Percentiles rank a stretch among this genome's conserved stretches.
These are phyloP conservation scores for Scaptomyza parva DNA, from an alignment of 2,888 invertebrate species.

Conservation along the genomic window DNA sequence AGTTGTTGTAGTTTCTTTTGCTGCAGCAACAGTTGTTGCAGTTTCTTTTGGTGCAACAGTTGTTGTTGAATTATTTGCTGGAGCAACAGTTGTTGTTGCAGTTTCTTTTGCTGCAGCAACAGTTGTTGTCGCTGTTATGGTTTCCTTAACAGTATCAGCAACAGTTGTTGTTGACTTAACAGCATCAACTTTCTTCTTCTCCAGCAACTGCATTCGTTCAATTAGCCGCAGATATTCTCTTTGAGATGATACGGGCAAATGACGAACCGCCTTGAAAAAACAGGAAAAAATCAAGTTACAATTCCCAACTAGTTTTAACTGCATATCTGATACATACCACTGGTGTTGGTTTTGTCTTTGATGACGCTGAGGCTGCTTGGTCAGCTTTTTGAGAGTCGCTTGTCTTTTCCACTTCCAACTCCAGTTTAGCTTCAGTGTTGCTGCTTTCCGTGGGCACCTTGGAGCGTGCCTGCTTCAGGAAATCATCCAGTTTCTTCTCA, in stretches of 20 bases:
- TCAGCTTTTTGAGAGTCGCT: not conserved
- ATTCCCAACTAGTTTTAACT: not conserved
- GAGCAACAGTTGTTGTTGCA: not conserved
- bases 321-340: slow-evolving; percentile 67
- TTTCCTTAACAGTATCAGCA: not conserved
- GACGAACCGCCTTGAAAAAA: slow-evolving; percentile 81
- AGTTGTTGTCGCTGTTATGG: not conserved
- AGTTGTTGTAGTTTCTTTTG: not conserved
- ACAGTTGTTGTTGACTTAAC: not conserved
- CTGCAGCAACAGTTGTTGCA: too few species aligned
- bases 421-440: not conserved
- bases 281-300: slow-evolving; percentile 8
- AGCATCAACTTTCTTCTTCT: slow-evolving; percentile 64
- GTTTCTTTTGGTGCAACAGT: not conserved
- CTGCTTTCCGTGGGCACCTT: slow-evolving; percentile 49
- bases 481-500: slow-evolving; percentile 81
- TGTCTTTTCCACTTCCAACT: slow-evolving; percentile 10
- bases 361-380: not conserved
- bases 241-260: slow-evolving; percentile 84
- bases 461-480: slow-evolving; percentile 80
- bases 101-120: not conserved
- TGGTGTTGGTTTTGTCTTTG: slow-evolving; percentile 61
- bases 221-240: slow-evolving; percentile 83
- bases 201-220: slow-evolving; percentile 83
- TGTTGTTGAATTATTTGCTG: not conserved